These are phyloP conservation scores for Brachypodius melanocephalos DNA, from an alignment of 2,113 vertebrate genomes.

Conservation along the genomic window DNA sequence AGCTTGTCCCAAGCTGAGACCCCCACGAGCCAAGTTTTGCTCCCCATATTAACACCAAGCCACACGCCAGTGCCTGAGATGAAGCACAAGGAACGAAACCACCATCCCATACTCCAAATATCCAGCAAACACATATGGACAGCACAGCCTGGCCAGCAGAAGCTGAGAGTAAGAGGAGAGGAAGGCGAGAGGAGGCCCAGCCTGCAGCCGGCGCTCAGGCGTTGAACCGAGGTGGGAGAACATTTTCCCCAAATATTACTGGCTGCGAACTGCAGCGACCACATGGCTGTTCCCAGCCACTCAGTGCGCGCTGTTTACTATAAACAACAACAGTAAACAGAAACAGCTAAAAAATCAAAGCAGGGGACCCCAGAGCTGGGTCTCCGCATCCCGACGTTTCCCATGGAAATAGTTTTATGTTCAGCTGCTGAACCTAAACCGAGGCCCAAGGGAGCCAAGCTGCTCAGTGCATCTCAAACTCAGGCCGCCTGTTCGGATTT, in stretches of 20 bases:
- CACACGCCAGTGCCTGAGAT: accelerated
- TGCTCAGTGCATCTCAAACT: not conserved
- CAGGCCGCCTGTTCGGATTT: not conserved
- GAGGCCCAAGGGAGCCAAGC: not conserved
- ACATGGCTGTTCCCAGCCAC: constrained; percentile 53
- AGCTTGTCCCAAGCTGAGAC: not conserved
- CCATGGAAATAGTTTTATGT: not conserved
- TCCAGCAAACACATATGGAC: not conserved
- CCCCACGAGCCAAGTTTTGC: accelerated
- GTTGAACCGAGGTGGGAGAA: not conserved
- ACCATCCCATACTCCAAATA: not conserved
- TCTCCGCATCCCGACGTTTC: not conserved
- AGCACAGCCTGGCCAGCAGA: not conserved
- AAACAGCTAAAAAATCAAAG: constrained; percentile 3
- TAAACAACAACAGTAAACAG: constrained; percentile 60
- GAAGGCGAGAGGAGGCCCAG: not conserved
- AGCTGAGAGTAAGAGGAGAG: not conserved
- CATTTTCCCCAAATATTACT: not conserved
- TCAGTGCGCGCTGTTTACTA: not conserved
- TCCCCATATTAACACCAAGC: not conserved
- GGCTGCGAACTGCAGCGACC: constrained; percentile 36
- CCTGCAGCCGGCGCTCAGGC: not conserved
- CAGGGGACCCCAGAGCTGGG: not conserved
- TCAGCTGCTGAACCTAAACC: not conserved
- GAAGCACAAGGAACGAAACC: not conserved